Conservation (phyloP, 64 coral and sea anemone genomes). For the Trachythela sp. region DNA sequence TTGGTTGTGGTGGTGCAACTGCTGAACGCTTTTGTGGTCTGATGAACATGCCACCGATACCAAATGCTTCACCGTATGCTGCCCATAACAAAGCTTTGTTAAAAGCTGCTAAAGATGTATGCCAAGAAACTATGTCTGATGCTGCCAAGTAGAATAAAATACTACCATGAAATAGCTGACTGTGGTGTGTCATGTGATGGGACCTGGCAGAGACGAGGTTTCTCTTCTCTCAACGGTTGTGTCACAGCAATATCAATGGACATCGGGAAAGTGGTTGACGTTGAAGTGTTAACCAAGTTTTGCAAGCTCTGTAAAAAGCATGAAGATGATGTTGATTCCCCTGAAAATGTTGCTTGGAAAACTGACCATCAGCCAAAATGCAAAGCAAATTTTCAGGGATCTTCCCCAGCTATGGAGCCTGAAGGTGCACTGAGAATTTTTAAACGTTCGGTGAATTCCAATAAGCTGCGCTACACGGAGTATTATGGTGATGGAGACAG, state of each 20-base stretch:
- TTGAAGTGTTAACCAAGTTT: slow-evolving; percentile 34
- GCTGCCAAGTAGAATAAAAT: slow-evolving; percentile 28
- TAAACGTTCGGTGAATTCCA: slow-evolving; percentile 36
- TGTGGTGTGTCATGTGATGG: slow-evolving; percentile 51
- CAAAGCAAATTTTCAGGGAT: slow-evolving; percentile 30
- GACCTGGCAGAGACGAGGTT: slow-evolving; percentile 58
- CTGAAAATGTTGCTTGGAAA: background rate
- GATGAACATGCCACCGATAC: slow-evolving; percentile 37
- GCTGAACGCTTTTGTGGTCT: slow-evolving; percentile 40
- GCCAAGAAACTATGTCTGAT: slow-evolving; percentile 28
- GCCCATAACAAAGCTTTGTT: slow-evolving; percentile 33
- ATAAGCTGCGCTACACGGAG: slow-evolving; percentile 16
- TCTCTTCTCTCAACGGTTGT: slow-evolving; percentile 59
- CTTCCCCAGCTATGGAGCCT: slow-evolving; percentile 25
- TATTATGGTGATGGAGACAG: slow-evolving; percentile 21
- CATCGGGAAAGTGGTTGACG: slow-evolving; percentile 29
- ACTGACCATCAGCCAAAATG: slow-evolving; percentile 29
- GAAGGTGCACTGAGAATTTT: slow-evolving; percentile 18
- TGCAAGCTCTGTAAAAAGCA: slow-evolving; percentile 34
- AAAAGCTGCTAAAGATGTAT: slow-evolving; percentile 33
- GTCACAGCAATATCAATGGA: slow-evolving; percentile 48
- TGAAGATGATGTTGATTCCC: slow-evolving; percentile 2
- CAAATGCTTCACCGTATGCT: slow-evolving; percentile 2
- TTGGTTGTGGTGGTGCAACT: slow-evolving; percentile 24
- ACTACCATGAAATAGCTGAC: slow-evolving; percentile 25